A percentile compares a stretch with the other conserved stretches of the same genome.
These are phyloP conservation scores for Butorides virescens DNA, from an alignment of 2,113 vertebrate genomes.

Conservation along the genomic window DNA sequence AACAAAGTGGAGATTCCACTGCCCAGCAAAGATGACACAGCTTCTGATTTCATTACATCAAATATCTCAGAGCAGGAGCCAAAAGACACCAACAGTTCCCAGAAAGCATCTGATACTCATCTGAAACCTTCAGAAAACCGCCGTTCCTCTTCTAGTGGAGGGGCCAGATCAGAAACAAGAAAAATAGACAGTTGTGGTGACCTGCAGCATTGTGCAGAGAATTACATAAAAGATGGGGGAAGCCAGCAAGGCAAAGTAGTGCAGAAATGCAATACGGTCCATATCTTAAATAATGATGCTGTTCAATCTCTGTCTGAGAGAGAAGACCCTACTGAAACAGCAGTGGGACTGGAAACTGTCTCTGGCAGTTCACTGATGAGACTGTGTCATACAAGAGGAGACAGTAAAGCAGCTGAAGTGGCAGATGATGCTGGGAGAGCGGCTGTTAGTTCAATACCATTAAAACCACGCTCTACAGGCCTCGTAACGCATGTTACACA, in stretches of 20 bases:
- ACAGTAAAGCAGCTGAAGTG: background rate
- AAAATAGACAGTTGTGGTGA: background rate
- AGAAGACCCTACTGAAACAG: background rate
- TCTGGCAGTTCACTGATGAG: background rate
- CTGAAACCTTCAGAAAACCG: conserved; percentile 20
- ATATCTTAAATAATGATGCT: background rate
- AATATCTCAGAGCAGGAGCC: conserved; percentile 5
- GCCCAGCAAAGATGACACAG: background rate
- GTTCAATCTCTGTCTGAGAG: background rate
- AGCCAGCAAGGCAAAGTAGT: background rate
- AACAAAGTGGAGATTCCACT: background rate
- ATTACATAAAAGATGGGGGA: background rate
- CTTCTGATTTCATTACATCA: conserved; percentile 6
- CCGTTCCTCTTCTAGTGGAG: background rate
- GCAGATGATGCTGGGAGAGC: background rate
- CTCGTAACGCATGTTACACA: conserved; percentile 36
- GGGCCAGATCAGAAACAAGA: conserved; percentile 12
- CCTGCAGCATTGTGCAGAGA: background rate
- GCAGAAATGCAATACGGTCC: background rate
- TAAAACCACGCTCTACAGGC: conserved; percentile 53
- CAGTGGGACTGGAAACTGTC: background rate
- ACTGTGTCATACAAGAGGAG: background rate
- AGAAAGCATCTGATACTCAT: background rate
- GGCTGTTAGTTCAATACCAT: background rate
- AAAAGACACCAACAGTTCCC: background rate